Base-by-base conservation (phyloP, 2,113 vertebrate genomes). In the Corythaixoides concolor region DNA sequence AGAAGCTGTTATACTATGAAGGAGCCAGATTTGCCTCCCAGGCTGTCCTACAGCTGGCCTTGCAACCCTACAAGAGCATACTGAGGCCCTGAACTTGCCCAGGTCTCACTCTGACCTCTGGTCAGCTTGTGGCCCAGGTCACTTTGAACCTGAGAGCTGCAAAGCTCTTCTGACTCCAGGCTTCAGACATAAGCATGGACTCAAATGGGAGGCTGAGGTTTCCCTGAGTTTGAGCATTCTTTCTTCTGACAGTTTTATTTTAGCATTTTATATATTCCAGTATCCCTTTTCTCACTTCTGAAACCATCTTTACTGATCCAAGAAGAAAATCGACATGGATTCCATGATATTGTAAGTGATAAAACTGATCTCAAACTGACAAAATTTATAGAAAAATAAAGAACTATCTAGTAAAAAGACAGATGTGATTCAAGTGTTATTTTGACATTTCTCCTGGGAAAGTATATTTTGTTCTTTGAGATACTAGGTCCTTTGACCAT, bases 151-250 rank as follows among this genome's bases (percentile, higher is more conserved):
- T 53, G 11, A 23, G 8, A 89, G 7, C 21, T 80, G 16, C 12
- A 68, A 80, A 80, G 10, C 4, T 64, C 62, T 69, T 90, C 20
- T 1, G 2, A 5, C 3, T 62, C 16, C 10, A 49, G 12, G 26
- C 11, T 33, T 80, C 50, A 80, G 14, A 17, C 0, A 4, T 13
- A 6, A 14, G 28, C 13, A 37, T 8, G 12, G 32, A 28, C 33
- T 77, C 0, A 0, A 55, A n/a, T 0, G 3, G 8, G 3, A 12
- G 14, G 8, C 17, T 81, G 21, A 77, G 4, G 5, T 90, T 89
- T 89, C 35, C 24, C 55, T 26, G 8, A 4, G 6, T 86, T 88
- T 88, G 9, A 75, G 5, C 0, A 22, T 24, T 86, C 9, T 45
- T 90, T 81, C 13, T 83, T 69, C 23, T 80, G 58, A 50, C 13